Base-by-base conservation (phyloP, 1,140 invertebrate genomes). In the Pogonomyrmex barbatus region DNA sequence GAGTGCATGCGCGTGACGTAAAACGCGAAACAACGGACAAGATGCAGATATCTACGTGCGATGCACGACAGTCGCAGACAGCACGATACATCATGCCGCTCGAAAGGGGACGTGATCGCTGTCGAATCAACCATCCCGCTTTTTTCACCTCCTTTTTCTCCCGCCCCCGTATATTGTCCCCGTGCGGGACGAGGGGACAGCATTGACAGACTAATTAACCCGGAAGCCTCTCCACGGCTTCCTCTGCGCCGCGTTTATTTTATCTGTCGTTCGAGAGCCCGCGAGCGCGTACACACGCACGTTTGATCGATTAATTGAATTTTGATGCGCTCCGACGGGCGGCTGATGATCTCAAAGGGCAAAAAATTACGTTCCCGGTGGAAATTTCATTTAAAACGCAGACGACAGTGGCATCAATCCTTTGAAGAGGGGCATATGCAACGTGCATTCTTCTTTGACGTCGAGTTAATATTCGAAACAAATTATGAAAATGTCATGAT, bases 201-300 rank as follows among this genome's bases (percentile, higher is more conserved):
- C 76, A 86, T 86, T 79, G 76, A 86, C 76, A 86, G 76, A 67
- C 84, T 86, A 86, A 86, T 86, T 86, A 86, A 86, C 30, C 84
- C 75, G 63, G 84, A 47, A 65, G 24, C 60, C 65, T 45, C 76
- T 68, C 42, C 71, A 65, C 81, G 45, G 33, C 17, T 17, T 75
- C n/a, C 71, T 45, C 24, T 30, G 17, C 39, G 6, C 6, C 63
- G 52, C 52, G 76, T 86, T 86, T 79, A 79, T 79, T 78, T 85
- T 85, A 78, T 77, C 73, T 56, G 58, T 65, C 45, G 60, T 17
- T 33, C 42, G 81, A 39, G 45, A 63, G 45, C 12, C 17, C 9
- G 54, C 52, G 67, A 17, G 6, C n/a, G 12, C 54, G 6, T 54
- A 24, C 12, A 36, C 17, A 47, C 68, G 39, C 68, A 17, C 17